Conservation (phyloP, 2,888 invertebrate species). For the Dicyrtomina minuta region DNA sequence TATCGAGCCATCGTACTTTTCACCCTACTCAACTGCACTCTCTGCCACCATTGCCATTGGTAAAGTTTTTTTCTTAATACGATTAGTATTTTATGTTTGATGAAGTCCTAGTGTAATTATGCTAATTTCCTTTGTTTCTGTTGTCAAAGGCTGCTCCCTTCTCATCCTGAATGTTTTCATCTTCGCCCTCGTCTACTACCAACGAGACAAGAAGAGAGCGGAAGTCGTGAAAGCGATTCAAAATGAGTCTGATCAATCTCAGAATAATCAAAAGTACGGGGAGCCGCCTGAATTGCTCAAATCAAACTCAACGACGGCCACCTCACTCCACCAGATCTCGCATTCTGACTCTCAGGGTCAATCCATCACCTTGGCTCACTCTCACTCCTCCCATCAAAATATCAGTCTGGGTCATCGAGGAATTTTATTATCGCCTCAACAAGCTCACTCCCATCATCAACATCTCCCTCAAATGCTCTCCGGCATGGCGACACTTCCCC, state of each 20-base stretch:
- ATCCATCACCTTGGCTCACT: slow-evolving; percentile 15
- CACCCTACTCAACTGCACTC: slow-evolving; percentile 85
- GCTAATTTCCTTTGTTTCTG: not conserved
- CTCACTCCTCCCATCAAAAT: slow-evolving; percentile 38
- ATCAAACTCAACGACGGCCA: slow-evolving; percentile 50
- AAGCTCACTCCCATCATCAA: slow-evolving; percentile 39
- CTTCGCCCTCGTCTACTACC: slow-evolving; percentile 82
- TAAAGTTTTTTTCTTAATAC: too few species aligned
- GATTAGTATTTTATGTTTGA: too few species aligned
- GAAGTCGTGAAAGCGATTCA: slow-evolving; percentile 63
- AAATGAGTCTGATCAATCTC: slow-evolving; percentile 25
- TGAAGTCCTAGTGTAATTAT: too few species aligned
- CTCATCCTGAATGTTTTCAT: slow-evolving; percentile 79
- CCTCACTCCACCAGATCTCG: slow-evolving; percentile 41
- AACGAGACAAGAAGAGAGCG: slow-evolving; percentile 74
- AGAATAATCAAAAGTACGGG: slow-evolving; percentile 42
- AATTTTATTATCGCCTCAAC: slow-evolving; percentile 49
- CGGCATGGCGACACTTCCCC: slow-evolving; percentile 45
- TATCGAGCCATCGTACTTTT: slow-evolving; percentile 61
- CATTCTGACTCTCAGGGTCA: slow-evolving; percentile 38
- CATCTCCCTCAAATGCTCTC: slow-evolving; percentile 39
- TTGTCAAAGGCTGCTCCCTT: slow-evolving; percentile 68
- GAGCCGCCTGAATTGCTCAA: slow-evolving; percentile 53
- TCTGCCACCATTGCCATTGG: slow-evolving; percentile 80
- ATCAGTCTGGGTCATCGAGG: slow-evolving; percentile 49